A percentile compares a stretch with the other conserved stretches of the same genome.
Conservation (phyloP, 2,888 invertebrate genomes). For the Acrobeloides nanus region DNA sequence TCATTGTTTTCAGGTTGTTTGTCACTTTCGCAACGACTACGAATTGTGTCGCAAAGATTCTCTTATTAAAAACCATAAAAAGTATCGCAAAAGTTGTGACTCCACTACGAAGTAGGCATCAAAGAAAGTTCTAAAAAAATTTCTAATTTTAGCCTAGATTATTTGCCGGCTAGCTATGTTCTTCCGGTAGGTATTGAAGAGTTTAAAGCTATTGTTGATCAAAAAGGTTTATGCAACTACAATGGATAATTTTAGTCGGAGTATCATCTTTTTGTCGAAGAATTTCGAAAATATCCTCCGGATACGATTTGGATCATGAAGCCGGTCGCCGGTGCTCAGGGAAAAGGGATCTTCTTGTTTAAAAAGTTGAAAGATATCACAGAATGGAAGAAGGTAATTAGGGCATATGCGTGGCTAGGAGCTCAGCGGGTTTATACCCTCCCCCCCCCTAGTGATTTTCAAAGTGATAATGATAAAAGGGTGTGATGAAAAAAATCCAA, state of each 20-base stretch:
- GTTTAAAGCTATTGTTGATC: not conserved
- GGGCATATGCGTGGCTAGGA: too few relatives aligned
- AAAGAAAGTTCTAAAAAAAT: too few relatives aligned
- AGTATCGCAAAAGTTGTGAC: conserved; percentile 30
- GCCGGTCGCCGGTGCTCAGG: conserved; percentile 63
- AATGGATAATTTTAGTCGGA: conserved; percentile 56
- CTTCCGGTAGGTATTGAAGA: conserved; percentile 57
- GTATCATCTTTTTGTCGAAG: conserved; percentile 63
- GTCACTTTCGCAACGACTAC: conserved; percentile 62
- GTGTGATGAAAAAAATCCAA: too few relatives aligned
- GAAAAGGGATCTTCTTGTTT: conserved; percentile 64
- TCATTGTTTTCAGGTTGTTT: too few relatives aligned
- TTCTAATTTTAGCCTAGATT: conserved; percentile 52
- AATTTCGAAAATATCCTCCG: conserved; percentile 59
- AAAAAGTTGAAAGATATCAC: conserved; percentile 59
- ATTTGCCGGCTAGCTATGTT: conserved; percentile 63
- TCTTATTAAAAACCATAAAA: conserved; percentile 47
- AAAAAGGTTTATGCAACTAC: not conserved
- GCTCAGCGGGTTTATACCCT: too few relatives aligned
- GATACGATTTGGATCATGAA: conserved; percentile 65
- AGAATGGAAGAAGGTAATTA: conserved; percentile 59
- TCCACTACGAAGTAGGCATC: too few relatives aligned
- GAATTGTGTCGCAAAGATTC: conserved; percentile 62
- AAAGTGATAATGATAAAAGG: too few relatives aligned
- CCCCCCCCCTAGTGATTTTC: too few relatives aligned